phyloP scores from a whole-genome alignment of 1,140 invertebrate species.

The Pogonognathellus flavescens region DNA sequence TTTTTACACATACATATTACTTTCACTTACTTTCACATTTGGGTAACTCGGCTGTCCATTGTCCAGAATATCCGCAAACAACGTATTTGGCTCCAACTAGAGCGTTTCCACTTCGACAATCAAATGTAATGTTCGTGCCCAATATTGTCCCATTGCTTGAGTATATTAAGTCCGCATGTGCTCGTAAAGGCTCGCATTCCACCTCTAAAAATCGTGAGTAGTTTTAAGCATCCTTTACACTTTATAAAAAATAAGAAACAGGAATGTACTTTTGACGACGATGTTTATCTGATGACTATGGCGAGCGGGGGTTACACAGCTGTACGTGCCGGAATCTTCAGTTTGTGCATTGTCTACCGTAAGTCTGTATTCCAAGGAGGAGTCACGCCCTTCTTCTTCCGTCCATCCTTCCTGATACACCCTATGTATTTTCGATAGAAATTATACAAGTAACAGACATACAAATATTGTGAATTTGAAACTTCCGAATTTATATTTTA shows the following conservation, averaged over 20 bases:
- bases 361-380: conserved; percentile 83
- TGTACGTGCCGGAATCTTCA: conserved; percentile 85
- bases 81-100: conserved; percentile 81
- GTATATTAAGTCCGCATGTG: conserved; percentile 78
- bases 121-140: conserved; percentile 80
- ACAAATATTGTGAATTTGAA: too few species aligned
- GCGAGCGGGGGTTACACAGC: conserved; percentile 84
- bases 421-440: conserved; percentile 71
- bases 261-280: conserved; percentile 72
- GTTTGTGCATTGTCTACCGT: conserved; percentile 83
- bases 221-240: too few species aligned
- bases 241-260: too few species aligned
- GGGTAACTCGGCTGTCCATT: conserved; percentile 85
- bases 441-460: too few species aligned
- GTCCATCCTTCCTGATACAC: conserved; percentile 82
- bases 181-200: conserved; percentile 80
- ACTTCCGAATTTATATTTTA: too few species aligned
- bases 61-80: conserved; percentile 80
- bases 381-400: conserved; percentile 80
- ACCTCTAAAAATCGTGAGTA: conserved; percentile 73
- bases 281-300: conserved; percentile 85
- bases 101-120: conserved; percentile 83
- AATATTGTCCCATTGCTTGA: conserved; percentile 80
- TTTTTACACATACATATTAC: conserved; percentile 25
- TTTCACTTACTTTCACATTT: conserved; percentile 81